These are phyloP conservation scores for Phoebastria nigripes DNA, from an alignment of 2,797 vertebrate species.

Conservation along the genomic window DNA sequence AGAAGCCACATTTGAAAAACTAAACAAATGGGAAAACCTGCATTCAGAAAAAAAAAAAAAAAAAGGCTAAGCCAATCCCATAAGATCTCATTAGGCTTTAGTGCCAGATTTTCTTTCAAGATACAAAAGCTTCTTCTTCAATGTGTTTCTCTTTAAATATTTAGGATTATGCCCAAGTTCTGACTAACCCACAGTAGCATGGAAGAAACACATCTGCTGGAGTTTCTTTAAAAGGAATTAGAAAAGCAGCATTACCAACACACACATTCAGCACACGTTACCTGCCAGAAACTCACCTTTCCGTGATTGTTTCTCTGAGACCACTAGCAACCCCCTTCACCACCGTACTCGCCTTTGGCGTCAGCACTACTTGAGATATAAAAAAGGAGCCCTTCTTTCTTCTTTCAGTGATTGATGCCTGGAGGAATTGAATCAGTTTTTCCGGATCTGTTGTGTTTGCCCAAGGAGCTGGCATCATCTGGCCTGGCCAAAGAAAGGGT, in stretches of 20 bases:
- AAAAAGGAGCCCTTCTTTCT: constrained; percentile 97
- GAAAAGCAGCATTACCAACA: background rate
- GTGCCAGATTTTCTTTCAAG: background rate
- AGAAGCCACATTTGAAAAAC: background rate
- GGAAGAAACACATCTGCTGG: background rate
- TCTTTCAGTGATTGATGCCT: constrained; percentile 90
- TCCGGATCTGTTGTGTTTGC: constrained; percentile 97
- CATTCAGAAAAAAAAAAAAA: background rate
- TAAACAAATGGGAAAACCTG: background rate
- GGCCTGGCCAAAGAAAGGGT: constrained; percentile 95
- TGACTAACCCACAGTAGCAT: background rate
- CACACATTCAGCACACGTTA: background rate
- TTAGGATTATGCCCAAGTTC: background rate
- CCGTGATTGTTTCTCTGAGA: constrained; percentile 97
- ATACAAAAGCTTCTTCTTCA: background rate
- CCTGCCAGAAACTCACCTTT: constrained; percentile 78
- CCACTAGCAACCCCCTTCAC: constrained; percentile 96
- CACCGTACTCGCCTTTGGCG: constrained; percentile 96
- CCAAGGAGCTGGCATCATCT: constrained; percentile 98
- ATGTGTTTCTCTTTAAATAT: background rate
- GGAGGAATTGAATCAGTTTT: constrained; percentile 95
- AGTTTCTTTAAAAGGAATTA: background rate
- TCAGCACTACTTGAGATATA: constrained; percentile 96
- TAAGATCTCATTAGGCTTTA: background rate
- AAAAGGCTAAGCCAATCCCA: background rate